Base-by-base conservation (phyloP, 2,113 vertebrate genomes). In the Myodes glareolus region DNA sequence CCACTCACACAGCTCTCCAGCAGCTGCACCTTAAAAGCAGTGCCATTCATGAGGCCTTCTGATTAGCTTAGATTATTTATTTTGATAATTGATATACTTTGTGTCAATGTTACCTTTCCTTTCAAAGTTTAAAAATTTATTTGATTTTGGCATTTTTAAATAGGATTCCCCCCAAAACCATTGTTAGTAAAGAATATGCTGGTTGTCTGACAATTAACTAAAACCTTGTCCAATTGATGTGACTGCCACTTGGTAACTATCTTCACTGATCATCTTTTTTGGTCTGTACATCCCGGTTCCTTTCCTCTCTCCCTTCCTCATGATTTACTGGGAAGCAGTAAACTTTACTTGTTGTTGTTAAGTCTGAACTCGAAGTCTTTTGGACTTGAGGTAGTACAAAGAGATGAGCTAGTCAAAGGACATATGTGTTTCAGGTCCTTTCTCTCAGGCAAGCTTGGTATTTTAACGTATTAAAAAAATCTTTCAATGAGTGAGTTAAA, bases 31-130 rank as follows among this genome's bases (percentile, higher is more conserved):
- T 39, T 52, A 21, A 58, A 58, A 82, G 29, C 67, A 29, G 25
- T 86, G 10, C 11, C 88, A 29, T 75, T 92, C 31, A 42, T 63
- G 25, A 91, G 39, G 91, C 21, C 58, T 88, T 31, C 68, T 29
- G 67, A 36, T 72, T 85, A 84, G 42, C 19, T 90, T 76, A 55
- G 65, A 85, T 95, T 65, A 13, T 95, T 92, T 84, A 80, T 33
- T 85, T 27, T 90, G 65, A 73, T 45, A 78, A 52, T 39, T 23
- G 25, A 5, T 70, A 23, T 21, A 95, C 63, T 96, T 92, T 88
- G 29, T 95, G 73, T 29, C 31, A 63, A 52, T 85, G 86, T 77
- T 92, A n/a, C 39, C 78, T 88, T 80, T 94, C 17, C 75, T 91
- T 55, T 94, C 7, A 88, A 67, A 0, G 73, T 94, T 93, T 70